Conservation (phyloP, 2,888 invertebrate species). For the Microctonus hyperodae region DNA sequence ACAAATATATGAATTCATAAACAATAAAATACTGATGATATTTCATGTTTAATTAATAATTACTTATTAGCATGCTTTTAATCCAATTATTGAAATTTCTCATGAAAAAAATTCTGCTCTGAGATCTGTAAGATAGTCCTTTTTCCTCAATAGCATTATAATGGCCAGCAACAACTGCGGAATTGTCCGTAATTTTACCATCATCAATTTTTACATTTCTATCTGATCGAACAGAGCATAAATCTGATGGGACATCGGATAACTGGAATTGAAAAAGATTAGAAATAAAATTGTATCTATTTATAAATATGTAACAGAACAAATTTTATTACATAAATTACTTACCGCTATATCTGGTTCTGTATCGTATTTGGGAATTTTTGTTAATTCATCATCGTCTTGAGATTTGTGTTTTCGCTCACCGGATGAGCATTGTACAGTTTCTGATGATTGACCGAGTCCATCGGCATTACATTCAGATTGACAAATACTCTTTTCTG, state of each 20-base stretch:
- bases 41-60: slow-evolving; percentile 53
- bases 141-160: slow-evolving; percentile 90
- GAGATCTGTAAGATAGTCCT: slow-evolving; percentile 79
- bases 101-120: slow-evolving; percentile 91
- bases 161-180: slow-evolving; percentile 83
- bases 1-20: background rate
- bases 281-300: background rate
- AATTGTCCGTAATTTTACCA: slow-evolving; percentile 60
- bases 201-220: slow-evolving; percentile 34
- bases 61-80: slow-evolving; percentile 93
- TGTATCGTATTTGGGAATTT: background rate
- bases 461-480: background rate
- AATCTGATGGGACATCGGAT: background rate
- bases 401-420: background rate
- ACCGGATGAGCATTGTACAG: background rate
- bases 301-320: background rate
- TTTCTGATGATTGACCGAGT: background rate
- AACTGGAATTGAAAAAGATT: background rate
- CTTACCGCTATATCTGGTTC: background rate
- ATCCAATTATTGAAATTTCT: slow-evolving; percentile 99
- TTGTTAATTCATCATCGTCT: background rate
- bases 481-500: background rate
- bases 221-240: background rate
- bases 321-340: background rate
- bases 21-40: background rate